Evolutionary conservation across 2,113 vertebrate genomes (phyloP), one percentile per base, ranked within the genome.

Genomic region (Thermophis baileyi): DNA sequence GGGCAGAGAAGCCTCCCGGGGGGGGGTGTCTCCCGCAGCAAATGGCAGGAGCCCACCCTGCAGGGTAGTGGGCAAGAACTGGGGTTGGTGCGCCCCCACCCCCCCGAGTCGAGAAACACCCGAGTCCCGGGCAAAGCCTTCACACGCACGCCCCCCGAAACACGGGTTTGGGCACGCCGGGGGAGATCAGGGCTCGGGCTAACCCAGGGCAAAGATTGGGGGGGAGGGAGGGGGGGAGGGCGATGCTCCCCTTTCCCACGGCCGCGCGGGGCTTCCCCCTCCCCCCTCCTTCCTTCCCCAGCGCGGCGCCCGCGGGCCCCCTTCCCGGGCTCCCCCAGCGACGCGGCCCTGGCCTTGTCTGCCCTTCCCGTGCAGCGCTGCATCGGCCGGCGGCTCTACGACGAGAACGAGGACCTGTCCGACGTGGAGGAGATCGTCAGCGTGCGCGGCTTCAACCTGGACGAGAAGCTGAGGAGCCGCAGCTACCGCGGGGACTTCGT

Each of bases 371-470:
- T 95, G 92, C 93, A 99, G 99, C 98, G 99, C 74, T 98, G 98
- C 94, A 98, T 99, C 94, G 98, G 98, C 96, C 98, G 99, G 95
- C 98, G 97, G 97, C 98, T 99, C 94, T 99, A 99, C 96, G 99
- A 99, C 93, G 99, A 99, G 93, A 98, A 99, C 95, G 99, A 99
- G 93, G 99, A 99, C 95, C 94, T 98, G 89, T 99, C 99, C 30
- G 99, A 99, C 91, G 98, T 99, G 92, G 99, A 99, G 93, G 99
- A 99, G 96, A 99, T 99, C 20, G 98, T 98, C 87, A 99, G 98
- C 96, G 97, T 99, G 96, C 97, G 99, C 95, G 98, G 98, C 89
- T 99, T 99, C 97, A 98, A 97, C 95, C 96, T 99, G 97, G 99
- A 99, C 95, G 98, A 99, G 91, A 99, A 99, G 97, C 97, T 99